Base-by-base conservation (phyloP, 1,140 invertebrate species). In the Aphelinus certus region DNA sequence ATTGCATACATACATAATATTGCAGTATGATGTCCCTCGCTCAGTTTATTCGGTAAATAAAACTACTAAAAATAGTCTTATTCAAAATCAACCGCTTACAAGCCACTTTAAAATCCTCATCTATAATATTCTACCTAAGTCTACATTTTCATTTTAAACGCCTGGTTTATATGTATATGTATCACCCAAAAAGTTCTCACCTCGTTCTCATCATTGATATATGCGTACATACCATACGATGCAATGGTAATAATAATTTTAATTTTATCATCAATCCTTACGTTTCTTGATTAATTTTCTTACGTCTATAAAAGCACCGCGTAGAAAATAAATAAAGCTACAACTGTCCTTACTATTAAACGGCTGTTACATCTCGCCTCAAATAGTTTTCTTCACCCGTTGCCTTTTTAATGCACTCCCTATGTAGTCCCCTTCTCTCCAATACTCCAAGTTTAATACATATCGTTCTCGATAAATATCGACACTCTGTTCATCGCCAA, bases 21-120 rank as follows among this genome's bases (percentile, higher is more conserved):
- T 9, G 51, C 9, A 53, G 4, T 6, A 6, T 9, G 9, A 6
- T 48, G 7, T 48, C n/a, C 47, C 43, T 47, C 62, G 43, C 47
- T 67, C 53, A 53, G 51, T 53, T 6, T 7, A 67, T 10, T 67
- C n/a, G 42, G 43, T 45, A 68, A 66, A 66, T 67, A 53, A 73
- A 74, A 26, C 51, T 63, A 60, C n/a, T 56, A 74, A 67, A 71
- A 73, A 73, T 68, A 73, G 4, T 67, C 6, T 53, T 47, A 26
- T 51, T 51, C n/a, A 61, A 67, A 73, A 67, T 61, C n/a, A 61
- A 61, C 45, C 61, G 45, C 47, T 53, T 47, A 26, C 9, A 53
- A 53, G 58, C 42, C 42, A 71, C 51, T 51, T 43, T 26, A 26
- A 26, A 26, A 26, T 26, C 26, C 26, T 26, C 26, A 26, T 26